Evolutionary conservation across 2,113 vertebrate genomes (phyloP).

Genomic region (Oreamnos americanus): DNA sequence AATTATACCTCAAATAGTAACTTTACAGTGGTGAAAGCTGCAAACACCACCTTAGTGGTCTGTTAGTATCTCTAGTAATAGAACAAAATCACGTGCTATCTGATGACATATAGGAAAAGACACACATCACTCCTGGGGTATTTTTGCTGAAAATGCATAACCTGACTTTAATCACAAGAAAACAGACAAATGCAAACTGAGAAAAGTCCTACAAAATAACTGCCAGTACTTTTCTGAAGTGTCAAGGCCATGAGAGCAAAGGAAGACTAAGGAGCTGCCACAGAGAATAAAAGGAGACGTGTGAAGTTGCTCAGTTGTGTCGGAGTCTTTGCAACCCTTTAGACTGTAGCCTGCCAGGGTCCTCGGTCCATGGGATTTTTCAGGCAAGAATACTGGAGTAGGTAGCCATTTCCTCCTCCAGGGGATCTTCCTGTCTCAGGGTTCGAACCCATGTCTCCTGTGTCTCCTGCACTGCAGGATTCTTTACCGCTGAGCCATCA

Average conservation of each 20-base stretch:
- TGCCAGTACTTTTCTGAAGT: background rate
- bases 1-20: background rate
- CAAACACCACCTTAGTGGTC: background rate
- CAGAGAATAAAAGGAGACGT: background rate
- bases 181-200: background rate
- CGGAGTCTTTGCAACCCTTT: background rate
- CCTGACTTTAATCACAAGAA: background rate
- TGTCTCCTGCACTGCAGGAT: background rate
- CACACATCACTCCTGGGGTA: background rate
- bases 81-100: background rate
- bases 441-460: background rate
- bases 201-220: background rate
- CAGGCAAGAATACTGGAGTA: background rate
- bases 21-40: background rate
- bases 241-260: background rate
- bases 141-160: constrained; percentile 11
- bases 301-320: background rate
- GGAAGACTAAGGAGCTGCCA: background rate
- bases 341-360: background rate
- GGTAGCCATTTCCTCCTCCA: background rate
- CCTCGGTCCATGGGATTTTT: background rate
- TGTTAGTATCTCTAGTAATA: background rate
- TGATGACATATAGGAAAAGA: background rate
- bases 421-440: background rate
- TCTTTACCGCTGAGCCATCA: background rate